Base-by-base conservation (phyloP, 1,140 invertebrate genomes). In the Bilobella aurantiaca region DNA sequence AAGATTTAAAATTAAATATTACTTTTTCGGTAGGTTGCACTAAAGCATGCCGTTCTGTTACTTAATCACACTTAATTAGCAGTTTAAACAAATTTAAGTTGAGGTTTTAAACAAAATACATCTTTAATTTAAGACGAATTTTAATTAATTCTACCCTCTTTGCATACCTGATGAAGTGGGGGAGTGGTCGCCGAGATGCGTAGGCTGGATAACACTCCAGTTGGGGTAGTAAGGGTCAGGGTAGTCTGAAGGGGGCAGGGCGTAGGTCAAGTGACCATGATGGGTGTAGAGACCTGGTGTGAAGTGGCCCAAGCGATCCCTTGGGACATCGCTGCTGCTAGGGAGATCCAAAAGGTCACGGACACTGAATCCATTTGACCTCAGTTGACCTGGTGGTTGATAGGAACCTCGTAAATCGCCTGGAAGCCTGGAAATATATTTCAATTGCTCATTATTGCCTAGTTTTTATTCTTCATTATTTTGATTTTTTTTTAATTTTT, bases 141-240 rank as follows among this genome's bases (percentile, higher is more conserved):
- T 42, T 42, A 42, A 42, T 42, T 42, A 42, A n/a, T n/a, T n/a
- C n/a, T n/a, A n/a, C n/a, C n/a, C n/a, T n/a, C n/a, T n/a, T n/a
- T n/a, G n/a, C n/a, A n/a, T n/a, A 53, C 49, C 49, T 53, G 49
- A 23, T 53, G 49, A 23, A 8, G 21, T 18, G 21, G 25, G 23
- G 25, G 49, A 23, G 25, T 53, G 49, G 5, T 53, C 49, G 12
- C 49, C 21, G n/a, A 65, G 42, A 60, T 65, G 63, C 1, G 61
- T 69, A 3, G 68, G 68, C 31, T 69, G 68, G 62, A 69, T 69
- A 8, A 69, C 64, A 63, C 63, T 65, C 67, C 67, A 69, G 27
- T 69, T 69, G 1, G 64, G 63, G 28, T 64, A 57, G 21, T 59
- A 68, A 0, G 67, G 34, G 25, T 30, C 32, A 25, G 32, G 46